Conservation (phyloP, 2,888 invertebrate genomes). For the Lordiphosa andalusiaca region DNA sequence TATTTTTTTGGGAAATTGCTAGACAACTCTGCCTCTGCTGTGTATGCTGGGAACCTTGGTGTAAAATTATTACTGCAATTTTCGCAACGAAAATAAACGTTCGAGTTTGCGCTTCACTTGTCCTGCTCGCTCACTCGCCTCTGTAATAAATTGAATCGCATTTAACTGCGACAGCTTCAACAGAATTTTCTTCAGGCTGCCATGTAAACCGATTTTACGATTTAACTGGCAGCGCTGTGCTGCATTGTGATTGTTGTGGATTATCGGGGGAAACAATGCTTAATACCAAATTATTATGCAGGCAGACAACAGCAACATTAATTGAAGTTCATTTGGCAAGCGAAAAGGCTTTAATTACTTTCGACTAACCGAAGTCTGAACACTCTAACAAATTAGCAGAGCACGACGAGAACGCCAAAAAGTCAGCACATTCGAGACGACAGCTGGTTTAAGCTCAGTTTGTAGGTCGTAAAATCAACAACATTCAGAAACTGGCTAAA, state of each 20-base stretch:
- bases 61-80: slow-evolving; percentile 42
- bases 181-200: slow-evolving; percentile 25
- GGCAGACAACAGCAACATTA: slow-evolving; percentile 47
- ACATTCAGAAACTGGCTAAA: too few relatives aligned
- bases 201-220: slow-evolving; percentile 45
- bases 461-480: too few relatives aligned
- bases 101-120: slow-evolving; percentile 25
- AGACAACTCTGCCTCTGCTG: slow-evolving; percentile 32
- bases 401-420: too few relatives aligned
- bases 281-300: slow-evolving; percentile 74
- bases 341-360: slow-evolving; percentile 9
- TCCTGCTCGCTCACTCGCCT: slow-evolving; percentile 7
- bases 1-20: slow-evolving; percentile 17
- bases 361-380: slow-evolving; percentile 17
- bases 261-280: slow-evolving; percentile 53
- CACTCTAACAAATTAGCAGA: too few relatives aligned
- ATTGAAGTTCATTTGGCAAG: slow-evolving; percentile 22
- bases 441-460: too few relatives aligned
- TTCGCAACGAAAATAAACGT: slow-evolving; percentile 33
- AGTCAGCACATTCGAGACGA: too few relatives aligned
- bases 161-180: slow-evolving; percentile 48
- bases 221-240: slow-evolving; percentile 16
- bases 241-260: slow-evolving; percentile 58
- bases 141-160: slow-evolving; percentile 47
- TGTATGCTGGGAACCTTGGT: slow-evolving; percentile 16